phyloP scores from a whole-genome alignment of 2,888 invertebrate species.

The Drosophila pseudotalamancana region DNA sequence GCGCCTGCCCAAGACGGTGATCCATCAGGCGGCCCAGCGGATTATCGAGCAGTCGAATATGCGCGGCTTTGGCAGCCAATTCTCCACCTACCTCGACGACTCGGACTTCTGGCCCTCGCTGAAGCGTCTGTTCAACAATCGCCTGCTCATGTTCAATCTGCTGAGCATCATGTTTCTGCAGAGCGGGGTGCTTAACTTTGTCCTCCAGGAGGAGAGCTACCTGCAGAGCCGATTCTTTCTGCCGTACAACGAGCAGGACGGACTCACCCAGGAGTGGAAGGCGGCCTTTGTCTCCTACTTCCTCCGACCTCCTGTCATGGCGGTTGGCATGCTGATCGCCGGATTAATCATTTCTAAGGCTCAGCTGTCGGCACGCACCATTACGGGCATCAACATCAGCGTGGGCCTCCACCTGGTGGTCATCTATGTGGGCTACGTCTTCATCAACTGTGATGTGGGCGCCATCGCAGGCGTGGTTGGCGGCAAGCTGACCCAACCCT shows the following conservation, averaged over 20 bases:
- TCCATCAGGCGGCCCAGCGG: constrained; percentile 86
- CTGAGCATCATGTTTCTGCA: constrained; percentile 85
- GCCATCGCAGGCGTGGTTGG: constrained; percentile 85
- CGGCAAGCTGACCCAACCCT: constrained; percentile 84
- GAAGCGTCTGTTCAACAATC: constrained; percentile 86
- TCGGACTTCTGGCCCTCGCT: constrained; percentile 85
- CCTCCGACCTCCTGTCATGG: constrained; percentile 86
- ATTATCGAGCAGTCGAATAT: constrained; percentile 84
- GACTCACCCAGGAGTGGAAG: constrained; percentile 86
- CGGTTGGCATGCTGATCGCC: constrained; percentile 85
- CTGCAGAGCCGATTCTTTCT: constrained; percentile 87
- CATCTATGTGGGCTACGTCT: constrained; percentile 85
- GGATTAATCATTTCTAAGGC: constrained; percentile 86
- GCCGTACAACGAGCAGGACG: constrained; percentile 85
- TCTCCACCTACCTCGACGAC: constrained; percentile 82
- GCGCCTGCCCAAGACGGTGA: constrained; percentile 85
- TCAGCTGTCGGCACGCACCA: constrained; percentile 84
- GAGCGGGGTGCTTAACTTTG: constrained; percentile 86
- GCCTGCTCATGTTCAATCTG: constrained; percentile 85
- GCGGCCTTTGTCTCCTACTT: constrained; percentile 85
- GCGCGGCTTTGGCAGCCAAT: constrained; percentile 75
- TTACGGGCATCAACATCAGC: constrained; percentile 85
- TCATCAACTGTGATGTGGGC: constrained; percentile 85
- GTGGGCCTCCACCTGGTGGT: constrained; percentile 84
- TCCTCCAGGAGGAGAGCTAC: constrained; percentile 86